These are phyloP conservation scores for Falco cherrug DNA, from an alignment of 2,797 vertebrate species.

Conservation along the genomic window DNA sequence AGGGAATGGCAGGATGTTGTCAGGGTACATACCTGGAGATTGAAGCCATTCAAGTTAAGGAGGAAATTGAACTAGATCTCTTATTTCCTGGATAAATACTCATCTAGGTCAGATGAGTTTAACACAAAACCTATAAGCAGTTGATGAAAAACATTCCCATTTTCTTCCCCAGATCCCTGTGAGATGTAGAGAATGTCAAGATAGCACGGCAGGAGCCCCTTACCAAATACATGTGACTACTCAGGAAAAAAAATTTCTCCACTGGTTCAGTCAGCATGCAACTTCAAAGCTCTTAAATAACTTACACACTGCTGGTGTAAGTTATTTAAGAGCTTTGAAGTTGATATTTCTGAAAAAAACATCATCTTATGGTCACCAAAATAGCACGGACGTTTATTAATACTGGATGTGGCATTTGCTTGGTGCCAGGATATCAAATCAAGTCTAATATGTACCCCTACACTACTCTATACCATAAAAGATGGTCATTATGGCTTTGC, in stretches of 20 bases:
- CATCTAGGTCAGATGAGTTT: constrained; percentile 26
- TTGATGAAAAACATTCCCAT: background rate
- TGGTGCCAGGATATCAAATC: background rate
- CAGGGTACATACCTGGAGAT: constrained; percentile 1
- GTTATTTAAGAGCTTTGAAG: too few species aligned
- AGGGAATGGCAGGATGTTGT: background rate
- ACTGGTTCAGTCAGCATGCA: background rate
- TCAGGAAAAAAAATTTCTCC: background rate
- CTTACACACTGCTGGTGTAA: background rate
- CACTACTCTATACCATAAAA: background rate
- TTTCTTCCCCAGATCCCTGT: constrained; percentile 4
- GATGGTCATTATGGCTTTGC: background rate
- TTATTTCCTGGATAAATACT: constrained; percentile 46
- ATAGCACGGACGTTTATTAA: background rate
- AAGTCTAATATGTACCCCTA: background rate
- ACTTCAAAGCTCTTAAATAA: background rate
- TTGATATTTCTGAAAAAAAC: background rate
- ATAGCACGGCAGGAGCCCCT: background rate
- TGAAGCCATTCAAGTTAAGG: constrained; percentile 28
- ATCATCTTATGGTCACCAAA: background rate
- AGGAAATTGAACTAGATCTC: constrained; percentile 38
- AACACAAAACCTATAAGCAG: background rate
- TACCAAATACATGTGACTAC: accelerated
- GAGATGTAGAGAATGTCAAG: background rate
- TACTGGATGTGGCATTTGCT: background rate